phyloP scores from a whole-genome alignment of 2,113 vertebrate species.

The Copsychus sechellarum region DNA sequence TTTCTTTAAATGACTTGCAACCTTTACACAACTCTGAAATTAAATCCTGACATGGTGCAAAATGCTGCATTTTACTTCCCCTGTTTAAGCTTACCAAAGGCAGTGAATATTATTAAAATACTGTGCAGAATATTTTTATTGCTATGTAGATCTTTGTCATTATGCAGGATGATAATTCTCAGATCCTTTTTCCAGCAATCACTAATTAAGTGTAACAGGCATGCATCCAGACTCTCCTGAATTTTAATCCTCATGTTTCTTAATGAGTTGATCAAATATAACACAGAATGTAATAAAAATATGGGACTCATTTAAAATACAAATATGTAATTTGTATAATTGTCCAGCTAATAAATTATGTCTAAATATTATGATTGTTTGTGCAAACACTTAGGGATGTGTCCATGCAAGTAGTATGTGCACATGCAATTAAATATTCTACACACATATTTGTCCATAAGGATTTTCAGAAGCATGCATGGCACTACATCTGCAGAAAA shows the following conservation, averaged over 20 bases:
- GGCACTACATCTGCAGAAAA: not conserved
- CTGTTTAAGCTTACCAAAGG: not conserved
- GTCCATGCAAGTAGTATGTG: not conserved
- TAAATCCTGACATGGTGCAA: not conserved
- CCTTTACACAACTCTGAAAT: not conserved
- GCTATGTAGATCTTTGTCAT: not conserved
- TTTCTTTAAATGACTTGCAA: not conserved
- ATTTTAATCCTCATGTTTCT: slow-evolving; percentile 51
- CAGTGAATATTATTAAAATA: not conserved
- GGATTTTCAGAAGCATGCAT: not conserved
- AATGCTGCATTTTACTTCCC: not conserved
- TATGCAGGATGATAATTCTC: slow-evolving; percentile 14
- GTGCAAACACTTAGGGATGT: not conserved
- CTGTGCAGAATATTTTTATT: not conserved
- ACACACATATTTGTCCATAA: not conserved
- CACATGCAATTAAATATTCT: not conserved
- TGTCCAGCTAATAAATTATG: slow-evolving; percentile 28
- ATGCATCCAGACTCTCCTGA: slow-evolving; percentile 25
- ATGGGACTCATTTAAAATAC: not conserved
- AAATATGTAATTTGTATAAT: slow-evolving; percentile 17
- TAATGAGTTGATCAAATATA: slow-evolving; percentile 41
- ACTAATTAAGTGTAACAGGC: slow-evolving; percentile 32
- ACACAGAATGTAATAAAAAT: slow-evolving; percentile 22
- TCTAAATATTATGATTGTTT: slow-evolving; percentile 36
- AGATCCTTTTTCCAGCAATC: not conserved